phyloP scores from a whole-genome alignment of 2,113 vertebrate genomes.

The Corythoichthys haematopterus region DNA sequence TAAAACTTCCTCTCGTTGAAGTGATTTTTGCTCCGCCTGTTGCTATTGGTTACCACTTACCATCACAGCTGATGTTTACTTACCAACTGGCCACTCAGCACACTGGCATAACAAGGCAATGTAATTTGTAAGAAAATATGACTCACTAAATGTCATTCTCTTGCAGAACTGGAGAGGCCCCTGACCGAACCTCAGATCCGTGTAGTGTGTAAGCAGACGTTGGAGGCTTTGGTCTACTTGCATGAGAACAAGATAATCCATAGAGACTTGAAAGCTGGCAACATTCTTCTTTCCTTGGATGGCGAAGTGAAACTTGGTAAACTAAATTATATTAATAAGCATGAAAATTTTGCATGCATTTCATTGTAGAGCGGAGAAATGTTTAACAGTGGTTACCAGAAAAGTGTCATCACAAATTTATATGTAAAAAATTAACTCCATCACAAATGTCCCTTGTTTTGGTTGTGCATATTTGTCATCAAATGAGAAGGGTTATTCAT shows the following conservation, averaged over 20 bases:
- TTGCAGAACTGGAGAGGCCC: slow-evolving; percentile 88
- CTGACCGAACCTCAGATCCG: slow-evolving; percentile 96
- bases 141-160: slow-evolving; percentile 20
- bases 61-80: slow-evolving; percentile 9
- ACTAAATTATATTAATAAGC: not conserved
- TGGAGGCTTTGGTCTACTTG: slow-evolving; percentile 89
- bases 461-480: not conserved
- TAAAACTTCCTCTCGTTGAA: slow-evolving; percentile 2
- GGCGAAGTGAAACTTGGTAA: slow-evolving; percentile 96
- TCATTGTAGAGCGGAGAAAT: too few relatives aligned
- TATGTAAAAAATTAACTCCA: not conserved
- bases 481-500: slow-evolving; percentile 14
- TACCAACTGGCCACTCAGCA: slow-evolving; percentile 10
- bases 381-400: not conserved
- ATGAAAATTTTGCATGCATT: too few relatives aligned
- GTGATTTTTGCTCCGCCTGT: slow-evolving; percentile 21
- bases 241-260: slow-evolving; percentile 98
- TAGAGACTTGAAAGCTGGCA: slow-evolving; percentile 95
- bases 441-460: not conserved
- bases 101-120: slow-evolving; percentile 3
- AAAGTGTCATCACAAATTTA: not conserved
- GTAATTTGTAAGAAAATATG: slow-evolving; percentile 5
- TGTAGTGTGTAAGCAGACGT: slow-evolving; percentile 90
- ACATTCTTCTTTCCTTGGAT: slow-evolving; percentile 91
- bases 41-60: slow-evolving; percentile 33